Base-by-base conservation (phyloP, 1,140 invertebrate genomes). In the Adelges cooleyi region DNA sequence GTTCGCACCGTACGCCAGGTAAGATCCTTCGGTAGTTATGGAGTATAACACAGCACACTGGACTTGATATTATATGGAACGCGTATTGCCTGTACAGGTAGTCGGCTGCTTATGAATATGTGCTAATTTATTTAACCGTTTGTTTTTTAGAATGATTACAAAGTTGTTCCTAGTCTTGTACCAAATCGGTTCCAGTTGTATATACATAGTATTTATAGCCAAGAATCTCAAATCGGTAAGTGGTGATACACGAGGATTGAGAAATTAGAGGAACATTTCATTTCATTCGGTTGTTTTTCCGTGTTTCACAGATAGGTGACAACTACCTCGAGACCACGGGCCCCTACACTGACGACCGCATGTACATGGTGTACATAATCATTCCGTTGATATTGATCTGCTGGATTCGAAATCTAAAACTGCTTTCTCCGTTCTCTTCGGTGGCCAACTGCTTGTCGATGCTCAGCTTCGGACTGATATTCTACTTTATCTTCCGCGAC, bases 151-250 rank as follows among this genome's bases (percentile, higher is more conserved):
- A 65, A 74, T 77, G 36, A 72, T 83, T 10, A 81, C 84, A 4
- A 85, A 86, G 70, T 73, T 78, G 1, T 87, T 89, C 70, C 78
- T 93, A 20, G 80, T 89, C 22, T 76, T 89, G 36, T 90, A 90
- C 65, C 90, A 93, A 76, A 79, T 92, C 62, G 90, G 90, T 5
- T 90, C 90, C 62, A 92, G 90, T 73, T 90, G 88, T 75, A 87
- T 92, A 0, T 93, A 93, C 75, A 82, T 90, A 20, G 83, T 92
- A 0, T 93, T 92, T 74, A 84, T 92, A 5, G 81, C 87, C 1
- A 81, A 83, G 52, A 92, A 86, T 74, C 75, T 86, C 8, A 80
- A 84, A 72, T 72, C 74, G 69, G 77, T 78, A 71, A 73, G 71
- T 69, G 62, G 8, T 22, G 25, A 6, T 9, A 2, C 15, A 29